Evolutionary conservation across 1,140 invertebrate genomes (phyloP).

Genomic region (Aplysia californica): DNA sequence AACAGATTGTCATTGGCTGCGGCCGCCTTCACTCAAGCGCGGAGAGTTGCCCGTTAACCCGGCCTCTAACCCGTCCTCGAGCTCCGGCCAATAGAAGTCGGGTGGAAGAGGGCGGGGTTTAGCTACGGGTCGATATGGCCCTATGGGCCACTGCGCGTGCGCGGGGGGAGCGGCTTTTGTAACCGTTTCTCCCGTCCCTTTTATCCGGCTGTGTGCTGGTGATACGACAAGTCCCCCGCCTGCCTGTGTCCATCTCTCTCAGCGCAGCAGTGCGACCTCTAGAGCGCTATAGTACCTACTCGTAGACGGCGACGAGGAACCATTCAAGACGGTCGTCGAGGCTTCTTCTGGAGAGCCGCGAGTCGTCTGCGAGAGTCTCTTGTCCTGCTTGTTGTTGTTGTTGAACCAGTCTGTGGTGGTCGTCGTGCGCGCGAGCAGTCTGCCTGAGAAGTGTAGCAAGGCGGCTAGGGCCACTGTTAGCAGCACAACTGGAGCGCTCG

Average conservation of each 20-base stretch:
- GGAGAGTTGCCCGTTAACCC: neutral
- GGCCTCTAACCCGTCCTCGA: neutral
- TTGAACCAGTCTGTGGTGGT: no score
- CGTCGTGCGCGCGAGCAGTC: neutral
- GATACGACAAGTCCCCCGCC: no score
- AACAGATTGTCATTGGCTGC: no score
- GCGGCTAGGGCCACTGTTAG: neutral
- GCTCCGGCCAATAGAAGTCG: neutral
- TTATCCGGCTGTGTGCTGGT: neutral
- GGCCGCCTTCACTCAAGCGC: neutral
- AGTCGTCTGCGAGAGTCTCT: neutral
- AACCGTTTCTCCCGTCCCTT: neutral
- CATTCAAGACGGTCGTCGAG: neutral
- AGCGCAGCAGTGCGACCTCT: neutral
- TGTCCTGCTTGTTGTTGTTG: no score
- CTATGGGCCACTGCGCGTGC: slow-evolving; percentile 2
- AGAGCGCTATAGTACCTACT: neutral
- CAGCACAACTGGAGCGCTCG: neutral
- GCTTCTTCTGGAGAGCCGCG: neutral
- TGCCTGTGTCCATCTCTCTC: neutral
- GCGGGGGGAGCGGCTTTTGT: slow-evolving; percentile 1
- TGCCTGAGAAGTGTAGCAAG: neutral
- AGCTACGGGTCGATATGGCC: slow-evolving; percentile 8
- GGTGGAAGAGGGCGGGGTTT: neutral
- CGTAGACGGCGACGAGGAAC: neutral